A percentile compares a stretch with the other conserved stretches of the same genome.
Conservation (phyloP, 2,113 vertebrate genomes). For the Colius striatus region DNA sequence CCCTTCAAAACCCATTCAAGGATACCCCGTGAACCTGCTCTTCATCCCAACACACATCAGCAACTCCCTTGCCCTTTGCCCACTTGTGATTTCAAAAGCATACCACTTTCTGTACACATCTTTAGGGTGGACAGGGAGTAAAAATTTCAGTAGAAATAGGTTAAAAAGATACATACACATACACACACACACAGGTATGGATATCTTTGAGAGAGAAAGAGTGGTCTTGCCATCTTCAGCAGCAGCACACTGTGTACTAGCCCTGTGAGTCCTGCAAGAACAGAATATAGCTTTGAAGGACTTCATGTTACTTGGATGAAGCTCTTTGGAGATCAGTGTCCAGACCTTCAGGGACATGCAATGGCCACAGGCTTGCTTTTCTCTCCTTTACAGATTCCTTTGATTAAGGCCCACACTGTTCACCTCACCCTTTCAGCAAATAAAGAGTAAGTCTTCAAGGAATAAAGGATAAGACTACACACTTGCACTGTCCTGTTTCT, state of each 20-base stretch:
- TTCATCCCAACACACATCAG: not conserved
- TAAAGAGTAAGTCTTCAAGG: not conserved
- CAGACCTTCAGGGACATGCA: not conserved
- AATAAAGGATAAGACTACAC: not conserved
- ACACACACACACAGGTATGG: accelerated
- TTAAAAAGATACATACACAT: not conserved
- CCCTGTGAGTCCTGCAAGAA: not conserved
- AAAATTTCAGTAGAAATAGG: not conserved
- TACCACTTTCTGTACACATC: not conserved
- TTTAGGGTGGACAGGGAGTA: not conserved
- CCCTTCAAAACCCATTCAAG: not conserved
- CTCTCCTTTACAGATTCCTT: not conserved
- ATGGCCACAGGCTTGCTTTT: not conserved
- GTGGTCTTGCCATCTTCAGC: not conserved
- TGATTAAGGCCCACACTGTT: not conserved
- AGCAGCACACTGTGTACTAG: not conserved
- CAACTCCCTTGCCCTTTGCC: not conserved
- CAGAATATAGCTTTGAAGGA: not conserved
- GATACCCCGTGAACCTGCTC: not conserved
- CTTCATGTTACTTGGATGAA: not conserved
- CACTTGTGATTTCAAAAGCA: not conserved
- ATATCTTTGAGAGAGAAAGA: no score
- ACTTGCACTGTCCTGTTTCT: not conserved
- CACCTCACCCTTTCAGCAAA: not conserved
- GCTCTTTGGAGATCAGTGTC: not conserved